A percentile compares a stretch with the other conserved stretches of the same genome.
Conservation (phyloP, 2,113 vertebrate species). For the Zootoca vivipara region DNA sequence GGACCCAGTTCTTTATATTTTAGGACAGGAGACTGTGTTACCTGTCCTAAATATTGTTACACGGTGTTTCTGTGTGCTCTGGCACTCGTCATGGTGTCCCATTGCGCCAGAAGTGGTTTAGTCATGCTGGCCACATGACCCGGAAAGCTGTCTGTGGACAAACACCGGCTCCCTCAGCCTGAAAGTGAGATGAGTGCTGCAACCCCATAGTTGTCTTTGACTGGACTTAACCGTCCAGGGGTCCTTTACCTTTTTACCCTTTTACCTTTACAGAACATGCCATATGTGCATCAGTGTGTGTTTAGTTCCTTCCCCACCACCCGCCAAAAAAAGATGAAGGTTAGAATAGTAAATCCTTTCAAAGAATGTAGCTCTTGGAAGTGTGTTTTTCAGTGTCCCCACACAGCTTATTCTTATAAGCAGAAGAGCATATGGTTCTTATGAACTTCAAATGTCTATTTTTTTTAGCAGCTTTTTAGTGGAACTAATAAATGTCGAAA, state of each 20-base stretch:
- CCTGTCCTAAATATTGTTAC: background rate
- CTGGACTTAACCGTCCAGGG: no score
- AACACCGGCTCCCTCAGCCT: no score
- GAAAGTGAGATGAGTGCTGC: no score
- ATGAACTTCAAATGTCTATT: constrained; percentile 67
- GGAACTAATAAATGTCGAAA: constrained; percentile 70
- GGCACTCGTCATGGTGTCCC: no score
- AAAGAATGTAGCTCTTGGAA: constrained; percentile 51
- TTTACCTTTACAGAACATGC: no score
- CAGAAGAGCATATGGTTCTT: constrained; percentile 65
- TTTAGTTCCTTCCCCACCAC: background rate
- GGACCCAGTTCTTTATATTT: background rate
- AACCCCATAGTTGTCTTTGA: no score
- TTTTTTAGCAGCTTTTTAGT: constrained; percentile 66
- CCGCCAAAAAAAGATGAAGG: constrained; percentile 18
- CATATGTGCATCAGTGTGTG: constrained; percentile 25
- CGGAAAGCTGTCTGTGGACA: no score
- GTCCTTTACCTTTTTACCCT: no score
- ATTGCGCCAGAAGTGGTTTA: no score
- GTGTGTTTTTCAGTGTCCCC: constrained; percentile 52
- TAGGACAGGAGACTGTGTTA: background rate
- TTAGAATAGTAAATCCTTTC: constrained; percentile 47
- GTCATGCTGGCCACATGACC: no score
- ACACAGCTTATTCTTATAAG: constrained; percentile 59
- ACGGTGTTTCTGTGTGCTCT: no score